Percentiles rank a stretch among this genome's conserved stretches.
phyloP scores from a whole-genome alignment of 2,888 invertebrate species.

The Rhodophaea formosa region DNA sequence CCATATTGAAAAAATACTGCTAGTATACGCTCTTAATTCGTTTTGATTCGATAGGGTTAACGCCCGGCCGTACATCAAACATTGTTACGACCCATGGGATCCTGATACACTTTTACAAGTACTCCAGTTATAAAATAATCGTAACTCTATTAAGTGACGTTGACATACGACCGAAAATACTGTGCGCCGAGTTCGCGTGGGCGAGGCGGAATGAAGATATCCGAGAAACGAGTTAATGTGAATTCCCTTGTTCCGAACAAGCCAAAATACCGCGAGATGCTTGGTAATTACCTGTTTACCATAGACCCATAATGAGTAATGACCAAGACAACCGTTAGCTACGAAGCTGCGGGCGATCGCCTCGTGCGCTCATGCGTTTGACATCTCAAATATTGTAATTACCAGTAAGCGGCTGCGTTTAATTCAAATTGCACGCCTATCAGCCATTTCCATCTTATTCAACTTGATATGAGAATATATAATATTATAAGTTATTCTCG shows the following conservation, averaged over 20 bases:
- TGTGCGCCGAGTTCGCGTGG: slow-evolving; percentile 43
- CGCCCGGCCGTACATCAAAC: slow-evolving; percentile 59
- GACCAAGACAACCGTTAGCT: slow-evolving; percentile 14
- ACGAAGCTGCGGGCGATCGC: slow-evolving; percentile 5
- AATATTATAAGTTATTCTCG: neutral
- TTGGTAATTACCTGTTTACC: slow-evolving; percentile 24
- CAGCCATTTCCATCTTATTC: slow-evolving; percentile 10
- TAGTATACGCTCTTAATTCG: no score
- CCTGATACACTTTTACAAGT: slow-evolving; percentile 51
- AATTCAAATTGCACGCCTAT: slow-evolving; percentile 13
- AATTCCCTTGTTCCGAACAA: slow-evolving; percentile 30
- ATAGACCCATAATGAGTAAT: slow-evolving; percentile 18
- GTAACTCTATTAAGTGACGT: slow-evolving; percentile 45
- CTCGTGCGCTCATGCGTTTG: slow-evolving; percentile 16
- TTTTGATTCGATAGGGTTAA: slow-evolving; percentile 69
- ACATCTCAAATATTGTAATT: slow-evolving; percentile 16
- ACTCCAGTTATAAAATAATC: slow-evolving; percentile 52
- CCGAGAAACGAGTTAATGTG: slow-evolving; percentile 45
- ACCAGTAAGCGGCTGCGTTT: slow-evolving; percentile 4
- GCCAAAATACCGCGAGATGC: slow-evolving; percentile 28
- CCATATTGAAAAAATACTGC: no score
- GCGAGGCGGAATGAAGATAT: slow-evolving; percentile 49
- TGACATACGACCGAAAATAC: slow-evolving; percentile 48
- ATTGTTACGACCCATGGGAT: slow-evolving; percentile 49
- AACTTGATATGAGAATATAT: neutral